Conservation (phyloP, 2,888 invertebrate species). For the Cyclophora albipunctata region DNA sequence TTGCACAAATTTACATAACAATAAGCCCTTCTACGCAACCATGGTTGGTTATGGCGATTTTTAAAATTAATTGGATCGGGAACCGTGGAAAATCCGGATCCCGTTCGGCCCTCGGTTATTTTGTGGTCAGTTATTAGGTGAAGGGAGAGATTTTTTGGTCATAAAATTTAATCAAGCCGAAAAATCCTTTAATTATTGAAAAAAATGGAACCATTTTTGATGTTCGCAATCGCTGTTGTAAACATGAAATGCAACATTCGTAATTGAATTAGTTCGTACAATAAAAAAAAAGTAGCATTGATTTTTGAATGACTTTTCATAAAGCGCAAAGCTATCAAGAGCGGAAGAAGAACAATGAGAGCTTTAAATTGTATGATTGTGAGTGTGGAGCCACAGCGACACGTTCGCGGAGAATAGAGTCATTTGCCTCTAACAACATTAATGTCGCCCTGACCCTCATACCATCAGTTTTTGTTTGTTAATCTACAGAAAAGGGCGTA, state of each 20-base stretch:
- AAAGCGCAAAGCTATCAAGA: slow-evolving; percentile 62
- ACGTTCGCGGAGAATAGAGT: slow-evolving; percentile 66
- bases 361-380: slow-evolving; percentile 67
- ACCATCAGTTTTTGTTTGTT: slow-evolving; percentile 75
- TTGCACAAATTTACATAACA: slow-evolving; percentile 74
- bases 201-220: no score
- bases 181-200: not conserved
- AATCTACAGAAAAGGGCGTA: slow-evolving; percentile 75
- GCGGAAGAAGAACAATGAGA: slow-evolving; percentile 59
- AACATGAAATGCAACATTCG: no score
- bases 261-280: no score
- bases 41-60: slow-evolving; percentile 61
- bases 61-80: slow-evolving; percentile 71
- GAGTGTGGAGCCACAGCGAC: slow-evolving; percentile 33
- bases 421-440: slow-evolving; percentile 72
- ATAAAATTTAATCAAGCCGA: not conserved
- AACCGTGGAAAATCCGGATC: slow-evolving; percentile 60
- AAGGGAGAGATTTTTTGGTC: slow-evolving; percentile 6
- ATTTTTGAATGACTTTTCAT: slow-evolving; percentile 17
- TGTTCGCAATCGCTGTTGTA: no score
- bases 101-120: slow-evolving; percentile 35
- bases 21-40: slow-evolving; percentile 56
- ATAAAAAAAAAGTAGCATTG: no score
- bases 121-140: slow-evolving; percentile 41
- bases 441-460: slow-evolving; percentile 64